These are phyloP conservation scores for Sitta europaea DNA, from an alignment of 2,113 vertebrate species.

Conservation along the genomic window DNA sequence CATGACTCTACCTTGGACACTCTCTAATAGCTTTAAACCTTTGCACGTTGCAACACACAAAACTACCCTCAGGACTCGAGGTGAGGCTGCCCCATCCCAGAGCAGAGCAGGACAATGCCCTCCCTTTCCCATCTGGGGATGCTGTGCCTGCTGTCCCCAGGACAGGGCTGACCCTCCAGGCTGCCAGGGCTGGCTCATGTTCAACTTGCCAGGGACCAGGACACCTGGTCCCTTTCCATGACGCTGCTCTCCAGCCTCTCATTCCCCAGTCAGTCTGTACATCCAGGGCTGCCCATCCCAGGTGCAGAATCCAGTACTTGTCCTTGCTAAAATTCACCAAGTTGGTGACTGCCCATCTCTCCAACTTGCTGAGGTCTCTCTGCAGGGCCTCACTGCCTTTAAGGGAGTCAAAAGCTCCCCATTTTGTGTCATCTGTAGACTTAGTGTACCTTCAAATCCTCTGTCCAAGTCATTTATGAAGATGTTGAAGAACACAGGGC, in stretches of 20 bases:
- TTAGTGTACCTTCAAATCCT: background rate
- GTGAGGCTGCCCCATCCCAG: fast-evolving
- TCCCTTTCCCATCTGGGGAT: fast-evolving
- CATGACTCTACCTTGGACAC: background rate
- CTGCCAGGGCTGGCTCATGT: background rate
- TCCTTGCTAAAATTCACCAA: background rate
- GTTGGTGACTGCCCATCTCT: background rate
- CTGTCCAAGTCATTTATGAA: background rate
- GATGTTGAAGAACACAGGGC: background rate
- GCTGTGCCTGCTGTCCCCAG: fast-evolving
- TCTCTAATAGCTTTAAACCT: background rate
- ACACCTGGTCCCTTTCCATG: fast-evolving
- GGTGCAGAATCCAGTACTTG: background rate
- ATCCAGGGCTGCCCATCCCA: background rate
- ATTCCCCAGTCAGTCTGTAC: background rate
- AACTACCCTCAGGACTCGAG: fast-evolving
- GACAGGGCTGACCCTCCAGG: fast-evolving
- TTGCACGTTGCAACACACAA: background rate
- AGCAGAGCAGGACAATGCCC: background rate
- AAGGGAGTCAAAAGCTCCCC: background rate
- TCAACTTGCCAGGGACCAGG: fast-evolving
- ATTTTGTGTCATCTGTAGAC: background rate
- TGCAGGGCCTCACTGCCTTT: background rate
- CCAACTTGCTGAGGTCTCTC: background rate
- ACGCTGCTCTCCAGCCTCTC: background rate